phyloP scores from a whole-genome alignment of 1,140 invertebrate genomes.

The Aleiodes sp. region DNA sequence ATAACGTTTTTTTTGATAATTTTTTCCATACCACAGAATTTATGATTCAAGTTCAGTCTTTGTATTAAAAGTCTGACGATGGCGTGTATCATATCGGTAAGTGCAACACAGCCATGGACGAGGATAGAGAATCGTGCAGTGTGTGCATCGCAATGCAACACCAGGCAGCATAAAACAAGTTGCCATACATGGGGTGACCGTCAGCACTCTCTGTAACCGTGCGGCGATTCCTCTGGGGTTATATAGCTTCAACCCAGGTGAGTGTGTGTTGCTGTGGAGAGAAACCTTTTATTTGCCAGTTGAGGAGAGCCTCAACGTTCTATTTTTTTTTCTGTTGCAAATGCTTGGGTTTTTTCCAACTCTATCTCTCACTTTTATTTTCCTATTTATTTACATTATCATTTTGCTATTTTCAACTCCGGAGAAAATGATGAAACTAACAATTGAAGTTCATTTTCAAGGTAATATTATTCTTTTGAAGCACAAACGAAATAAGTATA shows the following conservation, averaged over 20 bases:
- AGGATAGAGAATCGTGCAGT: slow-evolving; percentile 16
- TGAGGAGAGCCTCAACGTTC: too few relatives aligned
- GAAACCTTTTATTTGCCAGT: not conserved
- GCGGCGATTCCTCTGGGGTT: slow-evolving; percentile 12
- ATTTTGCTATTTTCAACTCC: too few relatives aligned
- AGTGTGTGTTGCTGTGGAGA: not conserved
- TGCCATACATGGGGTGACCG: slow-evolving; percentile 67
- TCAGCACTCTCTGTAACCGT: slow-evolving; percentile 46
- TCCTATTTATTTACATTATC: too few relatives aligned
- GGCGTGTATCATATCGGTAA: slow-evolving; percentile 11
- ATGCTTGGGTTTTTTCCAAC: too few relatives aligned
- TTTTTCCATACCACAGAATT: not conserved
- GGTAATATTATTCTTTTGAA: too few relatives aligned
- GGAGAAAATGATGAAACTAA: too few relatives aligned
- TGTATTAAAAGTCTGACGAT: slow-evolving; percentile 13
- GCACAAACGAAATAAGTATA: too few relatives aligned
- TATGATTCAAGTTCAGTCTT: slow-evolving; percentile 10
- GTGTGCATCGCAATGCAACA: slow-evolving; percentile 29
- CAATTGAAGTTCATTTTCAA: too few relatives aligned
- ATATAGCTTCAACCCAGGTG: not conserved
- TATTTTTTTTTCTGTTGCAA: not conserved
- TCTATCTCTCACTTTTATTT: too few relatives aligned
- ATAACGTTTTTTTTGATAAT: slow-evolving; percentile 13
- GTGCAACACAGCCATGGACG: not conserved
- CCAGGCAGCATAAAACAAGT: slow-evolving; percentile 59